A percentile compares a stretch with the other conserved stretches of the same genome.
phyloP scores from a whole-genome alignment of 2,113 vertebrate species.

The Casuarius casuarius region DNA sequence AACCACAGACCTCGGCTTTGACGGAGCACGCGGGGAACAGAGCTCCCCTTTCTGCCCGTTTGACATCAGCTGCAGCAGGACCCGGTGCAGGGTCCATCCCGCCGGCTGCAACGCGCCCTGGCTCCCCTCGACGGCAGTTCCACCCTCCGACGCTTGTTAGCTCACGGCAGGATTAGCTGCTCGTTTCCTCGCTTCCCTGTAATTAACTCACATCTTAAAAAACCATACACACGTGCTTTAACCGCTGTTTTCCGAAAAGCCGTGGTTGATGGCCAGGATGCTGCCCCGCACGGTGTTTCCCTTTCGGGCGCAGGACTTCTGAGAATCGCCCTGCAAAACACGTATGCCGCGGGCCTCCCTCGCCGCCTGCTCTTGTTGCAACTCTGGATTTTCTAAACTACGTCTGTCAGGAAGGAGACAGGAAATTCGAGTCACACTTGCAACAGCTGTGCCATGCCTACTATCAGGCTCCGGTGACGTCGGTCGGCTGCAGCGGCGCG shows the following conservation, averaged over 20 bases:
- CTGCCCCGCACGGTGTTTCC: background rate
- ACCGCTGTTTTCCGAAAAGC: background rate
- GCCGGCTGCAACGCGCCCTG: background rate
- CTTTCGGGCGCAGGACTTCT: background rate
- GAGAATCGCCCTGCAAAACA: conserved; percentile 19
- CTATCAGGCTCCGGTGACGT: conserved; percentile 83
- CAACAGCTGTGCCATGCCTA: conserved; percentile 82
- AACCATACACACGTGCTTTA: background rate
- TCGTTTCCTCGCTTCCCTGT: background rate
- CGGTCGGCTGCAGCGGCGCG: conserved; percentile 74
- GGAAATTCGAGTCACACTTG: conserved; percentile 92
- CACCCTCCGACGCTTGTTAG: background rate
- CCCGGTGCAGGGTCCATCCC: background rate
- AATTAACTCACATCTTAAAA: background rate
- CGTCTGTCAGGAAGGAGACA: conserved; percentile 93
- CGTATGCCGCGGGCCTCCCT: conserved; percentile 20
- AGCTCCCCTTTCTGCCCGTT: background rate
- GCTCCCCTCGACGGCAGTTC: background rate
- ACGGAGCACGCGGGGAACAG: background rate
- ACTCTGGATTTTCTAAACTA: conserved; percentile 86
- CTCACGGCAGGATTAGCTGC: background rate
- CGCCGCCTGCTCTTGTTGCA: conserved; percentile 76
- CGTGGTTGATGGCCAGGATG: background rate
- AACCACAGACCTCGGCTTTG: fast-evolving
- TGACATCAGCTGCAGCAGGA: fast-evolving